Conservation (phyloP, 2,113 vertebrate species). For the Crotalus viridis region DNA sequence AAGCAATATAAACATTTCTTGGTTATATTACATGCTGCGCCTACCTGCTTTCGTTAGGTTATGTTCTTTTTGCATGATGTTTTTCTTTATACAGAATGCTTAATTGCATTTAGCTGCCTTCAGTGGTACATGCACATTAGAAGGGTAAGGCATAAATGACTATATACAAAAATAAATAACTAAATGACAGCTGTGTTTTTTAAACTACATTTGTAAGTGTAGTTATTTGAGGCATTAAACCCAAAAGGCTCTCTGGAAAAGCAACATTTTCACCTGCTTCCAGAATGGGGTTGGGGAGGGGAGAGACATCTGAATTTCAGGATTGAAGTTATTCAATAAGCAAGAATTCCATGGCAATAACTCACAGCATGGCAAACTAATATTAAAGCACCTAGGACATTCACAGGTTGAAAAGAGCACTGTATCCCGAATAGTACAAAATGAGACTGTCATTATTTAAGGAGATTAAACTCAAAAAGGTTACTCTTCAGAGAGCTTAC, state of each 20-base stretch:
- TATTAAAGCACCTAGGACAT: neutral
- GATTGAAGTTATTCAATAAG: neutral
- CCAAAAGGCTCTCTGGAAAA: neutral
- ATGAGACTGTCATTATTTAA: neutral
- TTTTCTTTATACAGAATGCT: neutral
- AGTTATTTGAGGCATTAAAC: neutral
- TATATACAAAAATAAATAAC: neutral
- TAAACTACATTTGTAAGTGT: neutral
- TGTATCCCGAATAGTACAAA: neutral
- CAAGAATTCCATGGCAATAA: neutral
- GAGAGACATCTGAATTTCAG: neutral
- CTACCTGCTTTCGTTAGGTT: neutral
- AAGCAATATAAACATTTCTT: neutral
- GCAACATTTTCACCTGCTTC: neutral
- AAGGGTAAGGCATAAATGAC: neutral
- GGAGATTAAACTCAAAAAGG: constrained; percentile 5
- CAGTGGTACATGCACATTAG: neutral
- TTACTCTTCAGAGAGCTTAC: neutral
- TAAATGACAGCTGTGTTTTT: neutral
- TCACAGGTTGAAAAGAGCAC: neutral
- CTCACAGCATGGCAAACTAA: neutral
- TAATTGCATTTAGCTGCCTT: neutral
- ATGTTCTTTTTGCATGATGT: neutral
- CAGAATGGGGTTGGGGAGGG: neutral
- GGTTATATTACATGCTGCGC: neutral